These are phyloP conservation scores for Chaetoderma sp. DNA, from an alignment of 2,888 invertebrate genomes.

Conservation along the genomic window DNA sequence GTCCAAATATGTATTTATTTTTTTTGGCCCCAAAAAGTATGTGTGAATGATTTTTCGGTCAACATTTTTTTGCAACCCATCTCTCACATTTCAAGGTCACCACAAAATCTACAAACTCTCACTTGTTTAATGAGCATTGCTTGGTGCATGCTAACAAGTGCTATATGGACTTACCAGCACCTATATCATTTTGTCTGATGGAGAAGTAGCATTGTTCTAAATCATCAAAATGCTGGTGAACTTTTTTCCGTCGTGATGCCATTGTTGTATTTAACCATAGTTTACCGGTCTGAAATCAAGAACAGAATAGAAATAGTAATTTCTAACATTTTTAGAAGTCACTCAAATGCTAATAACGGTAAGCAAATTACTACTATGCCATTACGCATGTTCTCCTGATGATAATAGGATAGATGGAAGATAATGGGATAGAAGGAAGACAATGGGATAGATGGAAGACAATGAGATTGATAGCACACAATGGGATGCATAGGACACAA, in stretches of 20 bases:
- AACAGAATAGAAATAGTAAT: background rate
- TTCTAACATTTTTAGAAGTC: background rate
- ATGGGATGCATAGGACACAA: no score
- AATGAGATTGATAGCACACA: no score
- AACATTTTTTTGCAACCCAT: no score
- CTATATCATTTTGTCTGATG: slow-evolving; percentile 71
- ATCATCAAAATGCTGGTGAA: slow-evolving; percentile 90
- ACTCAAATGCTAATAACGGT: background rate
- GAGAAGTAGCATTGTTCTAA: slow-evolving; percentile 89
- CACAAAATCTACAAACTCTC: no score
- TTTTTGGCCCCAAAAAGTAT: no score
- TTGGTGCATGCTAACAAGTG: no score
- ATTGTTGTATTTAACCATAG: slow-evolving; percentile 71
- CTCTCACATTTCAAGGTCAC: no score
- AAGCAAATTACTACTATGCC: no score
- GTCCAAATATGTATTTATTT: no score
- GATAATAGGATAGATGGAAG: background rate
- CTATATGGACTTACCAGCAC: background rate
- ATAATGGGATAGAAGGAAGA: background rate
- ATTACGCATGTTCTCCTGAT: background rate
- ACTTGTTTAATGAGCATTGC: no score
- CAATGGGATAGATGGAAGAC: no score
- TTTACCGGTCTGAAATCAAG: slow-evolving; percentile 53
- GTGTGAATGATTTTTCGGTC: no score
- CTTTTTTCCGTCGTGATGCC: slow-evolving; percentile 79